Conservation (phyloP, 1,140 invertebrate species). For the Heliconius nattereri region DNA sequence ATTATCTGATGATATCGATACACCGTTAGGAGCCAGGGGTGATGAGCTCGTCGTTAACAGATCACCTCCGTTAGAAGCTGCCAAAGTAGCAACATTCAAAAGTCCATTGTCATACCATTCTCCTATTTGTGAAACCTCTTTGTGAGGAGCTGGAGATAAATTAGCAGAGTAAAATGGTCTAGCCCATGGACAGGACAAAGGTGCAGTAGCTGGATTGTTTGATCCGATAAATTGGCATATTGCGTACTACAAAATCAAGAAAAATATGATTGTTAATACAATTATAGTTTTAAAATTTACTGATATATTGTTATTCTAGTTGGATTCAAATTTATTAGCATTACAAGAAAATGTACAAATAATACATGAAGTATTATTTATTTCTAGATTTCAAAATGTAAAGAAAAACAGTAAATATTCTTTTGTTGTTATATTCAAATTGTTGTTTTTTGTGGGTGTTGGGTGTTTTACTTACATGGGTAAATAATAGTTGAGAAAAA, state of each 20-base stretch:
- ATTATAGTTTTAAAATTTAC: too few species aligned
- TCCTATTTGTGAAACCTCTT: neutral
- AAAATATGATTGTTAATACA: neutral
- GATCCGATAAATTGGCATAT: neutral
- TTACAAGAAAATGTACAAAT: too few species aligned
- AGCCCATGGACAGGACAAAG: neutral
- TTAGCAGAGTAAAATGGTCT: neutral
- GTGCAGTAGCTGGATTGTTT: neutral
- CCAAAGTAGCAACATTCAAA: slow-evolving; percentile 15
- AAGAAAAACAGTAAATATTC: too few species aligned
- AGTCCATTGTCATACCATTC: neutral
- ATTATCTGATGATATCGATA: slow-evolving; percentile 50
- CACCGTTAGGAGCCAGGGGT: slow-evolving; percentile 47
- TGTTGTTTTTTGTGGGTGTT: too few species aligned
- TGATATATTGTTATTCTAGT: too few species aligned
- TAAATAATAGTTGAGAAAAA: neutral
- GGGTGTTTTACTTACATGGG: neutral
- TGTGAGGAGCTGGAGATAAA: neutral
- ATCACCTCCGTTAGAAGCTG: slow-evolving; percentile 44
- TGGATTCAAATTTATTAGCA: too few species aligned
- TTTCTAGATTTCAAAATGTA: too few species aligned
- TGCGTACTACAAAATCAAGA: neutral
- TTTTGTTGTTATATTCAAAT: too few species aligned
- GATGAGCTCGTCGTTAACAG: slow-evolving; percentile 47
- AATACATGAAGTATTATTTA: too few species aligned